A percentile compares a stretch with the other conserved stretches of the same genome.
These are phyloP conservation scores for Isaurus tuberculatus DNA, from an alignment of 92 coral and sea anemone genomes.

Conservation along the genomic window DNA sequence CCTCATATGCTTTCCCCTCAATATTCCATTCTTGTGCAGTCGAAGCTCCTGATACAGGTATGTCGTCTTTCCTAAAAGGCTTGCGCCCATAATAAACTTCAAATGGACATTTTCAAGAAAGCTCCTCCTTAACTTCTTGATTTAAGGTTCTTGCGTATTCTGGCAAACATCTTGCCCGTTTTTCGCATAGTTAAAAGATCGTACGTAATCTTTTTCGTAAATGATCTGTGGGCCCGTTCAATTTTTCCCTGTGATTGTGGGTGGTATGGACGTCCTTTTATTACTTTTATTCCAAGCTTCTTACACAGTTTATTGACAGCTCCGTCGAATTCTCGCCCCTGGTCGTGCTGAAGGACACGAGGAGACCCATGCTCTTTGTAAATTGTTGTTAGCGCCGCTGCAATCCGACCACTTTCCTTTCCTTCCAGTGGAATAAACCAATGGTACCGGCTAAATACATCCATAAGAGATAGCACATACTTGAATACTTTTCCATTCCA, in stretches of 20 bases:
- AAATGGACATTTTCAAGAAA: slow-evolving; percentile 59
- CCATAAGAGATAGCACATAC: slow-evolving; percentile 51
- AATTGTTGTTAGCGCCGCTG: slow-evolving; percentile 41
- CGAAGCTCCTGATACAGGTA: background rate
- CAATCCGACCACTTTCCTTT: slow-evolving; percentile 42
- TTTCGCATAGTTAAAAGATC: slow-evolving; percentile 53
- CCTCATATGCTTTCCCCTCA: slow-evolving; percentile 16
- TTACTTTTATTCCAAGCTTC: slow-evolving; percentile 44
- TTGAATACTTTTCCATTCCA: slow-evolving; percentile 52
- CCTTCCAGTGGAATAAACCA: slow-evolving; percentile 61
- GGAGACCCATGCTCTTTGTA: slow-evolving; percentile 61
- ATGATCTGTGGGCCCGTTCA: slow-evolving; percentile 47
- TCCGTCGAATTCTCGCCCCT: slow-evolving; percentile 51
- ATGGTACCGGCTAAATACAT: slow-evolving; percentile 62
- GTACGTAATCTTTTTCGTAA: slow-evolving; percentile 49
- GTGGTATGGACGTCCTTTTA: slow-evolving; percentile 53
- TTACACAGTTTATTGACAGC: slow-evolving; percentile 50
- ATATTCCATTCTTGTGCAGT: slow-evolving; percentile 46
- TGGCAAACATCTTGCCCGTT: slow-evolving; percentile 53
- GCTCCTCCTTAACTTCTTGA: slow-evolving; percentile 54
- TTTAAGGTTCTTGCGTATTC: slow-evolving; percentile 56
- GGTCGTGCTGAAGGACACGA: slow-evolving; percentile 58
- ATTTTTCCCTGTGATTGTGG: slow-evolving; percentile 58
- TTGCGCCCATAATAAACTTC: slow-evolving; percentile 60
- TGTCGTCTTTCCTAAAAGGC: background rate